Conservation (phyloP, 2,888 invertebrate genomes). For the Philopedon plagiatum region DNA sequence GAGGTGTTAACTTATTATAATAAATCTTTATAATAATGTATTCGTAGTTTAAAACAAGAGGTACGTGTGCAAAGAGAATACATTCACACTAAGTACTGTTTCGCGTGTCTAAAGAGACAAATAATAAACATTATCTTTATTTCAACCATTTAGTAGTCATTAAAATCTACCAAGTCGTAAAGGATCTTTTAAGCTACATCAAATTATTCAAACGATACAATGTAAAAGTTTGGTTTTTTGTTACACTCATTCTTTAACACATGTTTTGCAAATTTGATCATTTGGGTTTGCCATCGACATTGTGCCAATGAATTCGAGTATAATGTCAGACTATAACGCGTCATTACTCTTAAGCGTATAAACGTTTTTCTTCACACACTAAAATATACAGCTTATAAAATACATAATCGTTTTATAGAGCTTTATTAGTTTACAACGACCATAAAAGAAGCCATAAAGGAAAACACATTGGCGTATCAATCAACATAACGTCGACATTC, state of each 20-base stretch:
- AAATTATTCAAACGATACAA: neutral
- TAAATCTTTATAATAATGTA: too few species aligned
- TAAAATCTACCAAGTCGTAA: neutral
- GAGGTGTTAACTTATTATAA: too few species aligned
- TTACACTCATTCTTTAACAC: neutral
- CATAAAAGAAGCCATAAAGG: slow-evolving; percentile 54
- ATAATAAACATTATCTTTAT: neutral
- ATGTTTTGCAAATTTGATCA: neutral
- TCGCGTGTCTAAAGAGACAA: neutral
- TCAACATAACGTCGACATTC: slow-evolving; percentile 37
- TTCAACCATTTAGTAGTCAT: neutral
- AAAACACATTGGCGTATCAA: slow-evolving; percentile 45
- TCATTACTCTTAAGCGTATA: neutral
- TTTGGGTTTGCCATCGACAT: too few species aligned
- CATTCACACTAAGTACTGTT: neutral
- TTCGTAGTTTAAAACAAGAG: too few species aligned
- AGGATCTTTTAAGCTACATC: neutral
- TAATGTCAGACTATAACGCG: slow-evolving; percentile 17
- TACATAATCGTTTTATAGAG: slow-evolving; percentile 56
- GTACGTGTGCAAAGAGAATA: neutral
- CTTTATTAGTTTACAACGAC: slow-evolving; percentile 58
- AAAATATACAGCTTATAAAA: slow-evolving; percentile 40
- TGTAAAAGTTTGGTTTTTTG: neutral
- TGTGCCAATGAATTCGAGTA: slow-evolving; percentile 8
- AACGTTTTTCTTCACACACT: slow-evolving; percentile 29